Conservation (phyloP, 2,888 invertebrate species). For the Nasonia oneida region DNA sequence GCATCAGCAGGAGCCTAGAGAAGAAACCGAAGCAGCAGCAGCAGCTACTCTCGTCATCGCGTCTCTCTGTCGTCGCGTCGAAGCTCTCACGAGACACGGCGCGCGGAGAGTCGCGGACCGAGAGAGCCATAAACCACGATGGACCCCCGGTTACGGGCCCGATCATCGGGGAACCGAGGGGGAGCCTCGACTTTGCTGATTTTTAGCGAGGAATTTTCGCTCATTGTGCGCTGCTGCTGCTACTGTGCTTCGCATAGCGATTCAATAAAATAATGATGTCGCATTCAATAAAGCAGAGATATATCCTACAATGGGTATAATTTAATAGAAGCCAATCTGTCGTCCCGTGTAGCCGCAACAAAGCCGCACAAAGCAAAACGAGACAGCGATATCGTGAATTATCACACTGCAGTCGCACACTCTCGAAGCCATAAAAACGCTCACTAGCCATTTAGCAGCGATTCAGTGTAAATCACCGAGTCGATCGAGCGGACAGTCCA, state of each 20-base stretch:
- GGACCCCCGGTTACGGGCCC: slow-evolving; percentile 28
- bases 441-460: neutral
- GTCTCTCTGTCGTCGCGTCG: neutral
- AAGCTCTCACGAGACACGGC: slow-evolving; percentile 2
- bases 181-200: neutral
- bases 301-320: neutral
- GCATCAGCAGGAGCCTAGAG: slow-evolving; percentile 32
- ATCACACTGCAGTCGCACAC: neutral
- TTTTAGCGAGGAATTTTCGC: neutral
- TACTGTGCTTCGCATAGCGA: too few relatives aligned
- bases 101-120: slow-evolving; percentile 25
- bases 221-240: neutral
- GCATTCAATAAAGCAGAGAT: neutral
- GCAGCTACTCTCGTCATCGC: slow-evolving; percentile 26
- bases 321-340: slow-evolving; percentile 1
- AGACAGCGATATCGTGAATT: neutral
- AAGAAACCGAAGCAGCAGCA: neutral
- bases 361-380: slow-evolving; percentile 13
- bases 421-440: slow-evolving; percentile 12
- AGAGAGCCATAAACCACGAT: slow-evolving; percentile 45
- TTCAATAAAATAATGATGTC: neutral
- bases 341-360: neutral
- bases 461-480: slow-evolving; percentile 43
- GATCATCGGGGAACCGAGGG: slow-evolving; percentile 28
- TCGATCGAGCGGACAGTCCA: slow-evolving; percentile 32